Percentiles rank a stretch among this genome's conserved stretches.
These are phyloP conservation scores for Eupithecia subumbrata DNA, from an alignment of 2,888 invertebrate genomes.

Conservation along the genomic window DNA sequence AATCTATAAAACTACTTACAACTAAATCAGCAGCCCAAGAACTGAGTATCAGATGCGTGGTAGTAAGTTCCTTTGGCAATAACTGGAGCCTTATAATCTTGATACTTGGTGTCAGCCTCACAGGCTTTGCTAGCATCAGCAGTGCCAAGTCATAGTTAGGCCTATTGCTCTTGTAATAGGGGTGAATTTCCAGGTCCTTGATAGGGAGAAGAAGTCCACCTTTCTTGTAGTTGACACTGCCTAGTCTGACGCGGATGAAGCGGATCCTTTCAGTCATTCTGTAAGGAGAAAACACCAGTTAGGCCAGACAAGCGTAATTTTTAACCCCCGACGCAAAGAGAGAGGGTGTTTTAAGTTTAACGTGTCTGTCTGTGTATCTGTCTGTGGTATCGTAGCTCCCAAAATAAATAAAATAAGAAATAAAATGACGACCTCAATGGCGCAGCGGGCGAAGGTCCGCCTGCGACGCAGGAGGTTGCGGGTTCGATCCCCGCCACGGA, in stretches of 20 bases:
- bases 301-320: too few relatives aligned
- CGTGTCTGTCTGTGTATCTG: too few relatives aligned
- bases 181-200: conserved; percentile 68
- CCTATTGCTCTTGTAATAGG: conserved; percentile 63
- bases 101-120: conserved; percentile 53
- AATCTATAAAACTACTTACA: conserved; percentile 45
- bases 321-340: too few relatives aligned
- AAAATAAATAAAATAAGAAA: too few relatives aligned
- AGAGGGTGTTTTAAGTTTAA: too few relatives aligned
- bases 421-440: too few relatives aligned
- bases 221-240: conserved; percentile 70
- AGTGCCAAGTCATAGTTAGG: conserved; percentile 70
- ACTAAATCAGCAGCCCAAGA: conserved; percentile 59
- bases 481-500: too few relatives aligned
- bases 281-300: conserved; percentile 37
- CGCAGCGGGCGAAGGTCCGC: too few relatives aligned
- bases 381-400: too few relatives aligned
- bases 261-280: conserved; percentile 62
- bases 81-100: conserved; percentile 60
- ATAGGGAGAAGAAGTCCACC: conserved; percentile 62
- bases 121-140: conserved; percentile 55
- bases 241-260: conserved; percentile 63
- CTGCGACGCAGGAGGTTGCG: too few relatives aligned
- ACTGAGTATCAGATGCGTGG: conserved; percentile 68
- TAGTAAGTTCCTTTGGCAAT: conserved; percentile 46